Evolutionary conservation across 2,113 vertebrate genomes (phyloP).

Genomic region (Spea multiplicata): DNA sequence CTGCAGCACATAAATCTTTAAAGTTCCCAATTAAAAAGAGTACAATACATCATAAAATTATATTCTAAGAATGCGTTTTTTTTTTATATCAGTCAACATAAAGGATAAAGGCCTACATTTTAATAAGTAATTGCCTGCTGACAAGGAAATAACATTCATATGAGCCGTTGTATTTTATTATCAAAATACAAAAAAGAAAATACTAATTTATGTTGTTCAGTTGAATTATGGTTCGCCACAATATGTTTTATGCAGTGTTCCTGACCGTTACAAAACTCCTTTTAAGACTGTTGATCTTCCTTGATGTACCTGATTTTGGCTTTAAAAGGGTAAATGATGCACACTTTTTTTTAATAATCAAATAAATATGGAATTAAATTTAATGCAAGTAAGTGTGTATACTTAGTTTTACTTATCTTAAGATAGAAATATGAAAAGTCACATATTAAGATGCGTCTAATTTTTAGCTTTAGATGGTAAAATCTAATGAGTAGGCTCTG

Average conservation of each 20-base stretch:
- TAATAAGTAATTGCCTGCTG: constrained; percentile 40
- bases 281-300: background rate
- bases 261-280: constrained; percentile 16
- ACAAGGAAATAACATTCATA: constrained; percentile 15
- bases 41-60: constrained; percentile 7
- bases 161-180: background rate
- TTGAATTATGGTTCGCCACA: constrained; percentile 6
- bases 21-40: background rate
- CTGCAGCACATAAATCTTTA: too few species aligned
- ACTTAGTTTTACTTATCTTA: too few species aligned
- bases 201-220: constrained; percentile 25
- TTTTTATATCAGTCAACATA: constrained; percentile 5
- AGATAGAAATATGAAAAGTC: too few species aligned
- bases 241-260: constrained; percentile 9
- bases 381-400: too few species aligned
- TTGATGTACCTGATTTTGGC: too few species aligned
- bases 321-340: too few species aligned
- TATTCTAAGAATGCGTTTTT: background rate
- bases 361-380: too few species aligned
- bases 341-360: too few species aligned
- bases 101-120: constrained; percentile 17
- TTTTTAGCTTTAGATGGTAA: too few species aligned
- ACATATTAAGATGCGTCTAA: too few species aligned
- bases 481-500: too few species aligned
- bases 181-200: constrained; percentile 10